Percentiles rank a stretch among this genome's conserved stretches.
These are phyloP conservation scores for Cyrtonyx montezumae DNA, from an alignment of 2,113 vertebrate genomes.

Conservation along the genomic window DNA sequence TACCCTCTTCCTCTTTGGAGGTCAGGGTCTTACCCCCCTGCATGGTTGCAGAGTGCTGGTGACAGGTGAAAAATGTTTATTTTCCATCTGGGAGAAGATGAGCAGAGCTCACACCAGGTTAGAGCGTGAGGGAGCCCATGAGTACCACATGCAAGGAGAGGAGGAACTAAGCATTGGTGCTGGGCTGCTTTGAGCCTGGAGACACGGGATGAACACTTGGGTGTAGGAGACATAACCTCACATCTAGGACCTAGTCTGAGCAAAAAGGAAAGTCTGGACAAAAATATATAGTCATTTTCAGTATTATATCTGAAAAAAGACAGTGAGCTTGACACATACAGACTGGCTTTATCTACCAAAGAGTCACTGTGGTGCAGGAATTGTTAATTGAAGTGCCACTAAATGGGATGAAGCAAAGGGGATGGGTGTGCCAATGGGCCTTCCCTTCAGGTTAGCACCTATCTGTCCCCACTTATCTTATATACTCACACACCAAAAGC, in stretches of 20 bases:
- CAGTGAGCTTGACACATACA: neutral
- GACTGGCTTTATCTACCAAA: neutral
- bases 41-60: fast-evolving
- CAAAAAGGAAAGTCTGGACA: neutral
- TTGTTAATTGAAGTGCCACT: neutral
- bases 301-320: neutral
- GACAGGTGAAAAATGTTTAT: neutral
- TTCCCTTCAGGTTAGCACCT: neutral
- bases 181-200: neutral
- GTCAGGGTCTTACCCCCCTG: neutral
- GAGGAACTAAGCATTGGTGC: neutral
- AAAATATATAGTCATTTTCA: neutral
- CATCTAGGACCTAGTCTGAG: neutral
- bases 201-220: neutral
- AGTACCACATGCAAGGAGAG: fast-evolving
- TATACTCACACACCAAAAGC: neutral
- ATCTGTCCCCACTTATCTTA: neutral
- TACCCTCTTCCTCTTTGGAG: neutral
- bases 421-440: too few relatives aligned
- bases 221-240: neutral
- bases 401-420: neutral
- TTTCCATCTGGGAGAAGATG: neutral
- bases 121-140: neutral
- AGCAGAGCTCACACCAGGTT: neutral
- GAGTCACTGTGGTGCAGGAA: neutral